Evolutionary conservation across 2,797 vertebrate genomes (phyloP).

Genomic region (Cyprinodon diabolis): DNA sequence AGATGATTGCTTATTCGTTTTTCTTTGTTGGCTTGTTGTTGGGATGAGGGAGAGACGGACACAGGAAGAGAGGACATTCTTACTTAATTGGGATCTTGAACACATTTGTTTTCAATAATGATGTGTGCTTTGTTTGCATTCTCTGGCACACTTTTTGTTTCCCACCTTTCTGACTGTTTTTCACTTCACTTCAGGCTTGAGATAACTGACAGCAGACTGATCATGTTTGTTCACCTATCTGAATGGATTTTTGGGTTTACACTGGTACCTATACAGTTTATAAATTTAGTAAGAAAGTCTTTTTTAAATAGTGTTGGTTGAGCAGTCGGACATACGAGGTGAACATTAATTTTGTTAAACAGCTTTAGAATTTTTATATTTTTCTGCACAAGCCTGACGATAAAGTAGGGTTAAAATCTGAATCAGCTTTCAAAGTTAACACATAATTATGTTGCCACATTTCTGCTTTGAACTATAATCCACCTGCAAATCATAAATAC

Average conservation of each 20-base stretch:
- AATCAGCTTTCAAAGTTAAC: constrained; percentile 22
- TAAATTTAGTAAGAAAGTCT: background rate
- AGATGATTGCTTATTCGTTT: constrained; percentile 13
- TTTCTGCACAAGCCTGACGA: constrained; percentile 15
- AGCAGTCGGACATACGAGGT: background rate
- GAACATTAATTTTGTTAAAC: background rate
- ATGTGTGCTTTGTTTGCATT: constrained; percentile 65
- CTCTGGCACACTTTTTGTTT: constrained; percentile 27
- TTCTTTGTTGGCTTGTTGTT: constrained; percentile 2
- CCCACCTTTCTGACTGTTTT: constrained; percentile 11
- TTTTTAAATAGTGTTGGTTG: background rate
- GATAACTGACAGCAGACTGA: constrained; percentile 15
- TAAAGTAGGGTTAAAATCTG: constrained; percentile 1
- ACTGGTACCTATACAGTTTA: constrained; percentile 26
- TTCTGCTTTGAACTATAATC: constrained; percentile 62
- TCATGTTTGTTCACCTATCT: constrained; percentile 14
- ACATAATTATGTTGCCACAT: constrained; percentile 58
- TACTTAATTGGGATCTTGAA: constrained; percentile 61
- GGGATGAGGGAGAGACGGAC: constrained; percentile 20
- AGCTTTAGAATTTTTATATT: background rate
- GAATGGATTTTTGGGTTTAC: constrained; percentile 9
- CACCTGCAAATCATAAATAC: constrained; percentile 80
- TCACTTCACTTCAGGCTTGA: constrained; percentile 22
- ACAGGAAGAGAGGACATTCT: constrained; percentile 43
- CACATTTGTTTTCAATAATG: constrained; percentile 72